Conservation (phyloP, 2,797 vertebrate genomes). For the Enteromius mattozi region DNA sequence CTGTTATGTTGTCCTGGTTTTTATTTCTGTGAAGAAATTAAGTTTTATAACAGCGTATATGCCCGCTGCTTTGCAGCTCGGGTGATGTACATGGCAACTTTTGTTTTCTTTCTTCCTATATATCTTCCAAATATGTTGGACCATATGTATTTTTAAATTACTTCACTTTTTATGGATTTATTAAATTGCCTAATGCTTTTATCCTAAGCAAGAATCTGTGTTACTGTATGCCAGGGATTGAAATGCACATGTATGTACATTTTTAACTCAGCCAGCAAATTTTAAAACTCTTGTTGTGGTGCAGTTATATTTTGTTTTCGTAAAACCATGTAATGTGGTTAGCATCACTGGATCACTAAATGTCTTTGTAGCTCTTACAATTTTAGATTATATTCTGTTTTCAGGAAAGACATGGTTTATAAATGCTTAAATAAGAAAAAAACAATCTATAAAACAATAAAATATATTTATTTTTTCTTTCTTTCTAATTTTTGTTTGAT, state of each 20-base stretch:
- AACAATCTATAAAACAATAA: not conserved
- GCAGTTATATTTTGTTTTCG: not conserved
- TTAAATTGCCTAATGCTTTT: not conserved
- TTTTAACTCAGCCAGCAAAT: not conserved
- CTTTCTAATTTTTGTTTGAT: not conserved
- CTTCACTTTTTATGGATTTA: not conserved
- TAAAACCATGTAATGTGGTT: not conserved
- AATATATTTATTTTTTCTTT: not conserved
- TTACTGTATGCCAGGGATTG: not conserved
- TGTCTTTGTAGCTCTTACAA: too few relatives aligned
- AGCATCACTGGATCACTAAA: too few relatives aligned
- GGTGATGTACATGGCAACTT: not conserved
- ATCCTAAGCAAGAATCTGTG: not conserved
- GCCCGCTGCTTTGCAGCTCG: not conserved
- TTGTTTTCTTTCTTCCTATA: not conserved
- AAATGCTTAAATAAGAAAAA: not conserved
- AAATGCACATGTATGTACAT: not conserved
- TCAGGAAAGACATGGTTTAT: not conserved
- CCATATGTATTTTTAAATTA: not conserved
- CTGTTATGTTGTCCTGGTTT: not conserved
- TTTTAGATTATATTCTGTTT: not conserved
- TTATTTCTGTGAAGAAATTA: not conserved
- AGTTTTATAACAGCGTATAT: not conserved
- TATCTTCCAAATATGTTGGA: not conserved
- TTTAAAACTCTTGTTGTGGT: too few relatives aligned